Evolutionary conservation across 1,140 invertebrate species (phyloP), one percentile per base, ranked within the genome.

Genomic region (Sycophaga agraensis): DNA sequence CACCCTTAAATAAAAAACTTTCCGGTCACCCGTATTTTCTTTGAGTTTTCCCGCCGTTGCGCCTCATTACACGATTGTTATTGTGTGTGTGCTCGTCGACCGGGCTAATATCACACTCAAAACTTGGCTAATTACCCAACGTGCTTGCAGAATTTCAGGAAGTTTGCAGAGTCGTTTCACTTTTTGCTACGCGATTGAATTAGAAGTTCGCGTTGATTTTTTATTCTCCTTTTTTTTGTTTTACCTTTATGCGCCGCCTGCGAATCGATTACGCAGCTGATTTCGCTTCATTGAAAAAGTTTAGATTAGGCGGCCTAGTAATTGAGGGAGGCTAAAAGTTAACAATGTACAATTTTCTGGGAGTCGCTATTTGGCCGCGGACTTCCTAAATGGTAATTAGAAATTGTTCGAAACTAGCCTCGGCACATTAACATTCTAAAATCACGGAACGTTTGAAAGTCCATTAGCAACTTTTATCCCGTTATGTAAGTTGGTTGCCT

Each of bases 1-100:
- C 16, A 21, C 37, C 46, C 54, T 57, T 51, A 57, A 63, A n/a
- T 63, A 54, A 58, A 63, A 63, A 63, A 63, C 61, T 63, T 58
- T 45, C 37, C 9, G 57, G 37, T 46, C 34, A 19, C 19, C 0
- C 21, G 35, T 40, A 43, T 37, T 63, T 57, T 56, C 37, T 63
- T 37, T 59, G 31, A 54, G 28, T 54, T 60, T 61, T 28, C 54
- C 54, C 48, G 40, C 19, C 16, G 48, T 21, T 58, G 40, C 46
- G 46, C 28, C 53, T 63, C 40, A 55, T 63, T 63, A 63, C 49
- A 46, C 21, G 61, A 39, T 51, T 46, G 48, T 58, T 45, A 57
- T 63, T 57, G 39, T 49, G 2, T 46, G 28, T 45, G 37, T 26
- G 16, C 28, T n/a, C 21, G 12, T 24, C 1, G 26, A 45, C 24